phyloP scores from a whole-genome alignment of 64 coral and sea anemone genomes.

The Dendrophyllia cribrosa region DNA sequence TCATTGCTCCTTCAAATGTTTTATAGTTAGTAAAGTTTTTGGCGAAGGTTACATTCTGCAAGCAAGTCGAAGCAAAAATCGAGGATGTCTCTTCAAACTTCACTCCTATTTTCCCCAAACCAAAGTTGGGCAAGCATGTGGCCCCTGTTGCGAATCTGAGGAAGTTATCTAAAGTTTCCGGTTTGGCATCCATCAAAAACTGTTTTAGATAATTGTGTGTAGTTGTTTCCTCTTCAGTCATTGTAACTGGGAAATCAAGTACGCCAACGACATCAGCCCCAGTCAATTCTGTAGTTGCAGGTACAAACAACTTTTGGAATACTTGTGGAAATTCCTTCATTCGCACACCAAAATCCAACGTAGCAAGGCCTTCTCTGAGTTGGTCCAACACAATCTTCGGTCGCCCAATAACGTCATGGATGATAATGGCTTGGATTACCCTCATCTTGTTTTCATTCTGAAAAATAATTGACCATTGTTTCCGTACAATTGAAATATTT shows the following conservation, averaged over 20 bases:
- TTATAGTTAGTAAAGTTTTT: slow-evolving; percentile 19
- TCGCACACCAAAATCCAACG: slow-evolving; percentile 22
- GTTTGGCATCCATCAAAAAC: background rate
- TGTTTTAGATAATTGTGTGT: slow-evolving; percentile 5
- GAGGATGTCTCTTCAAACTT: slow-evolving; percentile 45
- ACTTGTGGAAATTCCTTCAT: slow-evolving; percentile 55
- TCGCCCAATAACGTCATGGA: slow-evolving; percentile 63
- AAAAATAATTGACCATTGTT: no score
- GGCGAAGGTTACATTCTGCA: slow-evolving; percentile 19
- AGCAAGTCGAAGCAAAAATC: slow-evolving; percentile 60
- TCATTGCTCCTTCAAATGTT: background rate
- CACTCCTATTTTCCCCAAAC: slow-evolving; percentile 55
- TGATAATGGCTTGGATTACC: slow-evolving; percentile 33
- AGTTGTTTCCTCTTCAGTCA: slow-evolving; percentile 24
- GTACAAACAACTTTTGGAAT: slow-evolving; percentile 34
- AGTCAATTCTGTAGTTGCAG: background rate
- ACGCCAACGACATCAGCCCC: slow-evolving; percentile 29
- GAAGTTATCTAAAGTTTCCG: slow-evolving; percentile 44
- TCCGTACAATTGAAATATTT: no score
- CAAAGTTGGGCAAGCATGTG: slow-evolving; percentile 52
- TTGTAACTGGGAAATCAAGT: slow-evolving; percentile 4
- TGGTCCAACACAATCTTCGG: slow-evolving; percentile 52
- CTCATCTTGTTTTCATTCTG: slow-evolving; percentile 71
- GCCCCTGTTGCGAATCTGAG: slow-evolving; percentile 39
- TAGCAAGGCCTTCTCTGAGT: slow-evolving; percentile 39